These are phyloP conservation scores for Brachyalestes nurse DNA, from an alignment of 2,797 vertebrate genomes.

Conservation along the genomic window DNA sequence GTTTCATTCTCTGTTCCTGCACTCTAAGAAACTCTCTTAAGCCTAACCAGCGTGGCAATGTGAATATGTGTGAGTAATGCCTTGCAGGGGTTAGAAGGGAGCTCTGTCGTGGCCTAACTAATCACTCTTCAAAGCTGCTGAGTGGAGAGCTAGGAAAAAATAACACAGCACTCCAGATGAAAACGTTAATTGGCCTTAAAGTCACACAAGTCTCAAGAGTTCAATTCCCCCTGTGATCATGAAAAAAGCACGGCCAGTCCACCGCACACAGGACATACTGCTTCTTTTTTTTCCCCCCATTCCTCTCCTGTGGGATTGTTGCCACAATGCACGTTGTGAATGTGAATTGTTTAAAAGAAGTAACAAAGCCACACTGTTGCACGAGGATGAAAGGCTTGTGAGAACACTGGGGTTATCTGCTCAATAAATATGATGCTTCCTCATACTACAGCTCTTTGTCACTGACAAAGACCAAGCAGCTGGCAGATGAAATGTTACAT, in stretches of 20 bases:
- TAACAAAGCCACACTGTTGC: slow-evolving; percentile 80
- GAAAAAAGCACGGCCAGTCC: slow-evolving; percentile 23
- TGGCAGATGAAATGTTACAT: slow-evolving; percentile 83
- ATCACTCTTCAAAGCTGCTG: slow-evolving; percentile 77
- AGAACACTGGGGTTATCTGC: slow-evolving; percentile 77
- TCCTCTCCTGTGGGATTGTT: slow-evolving; percentile 45
- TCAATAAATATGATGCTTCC: slow-evolving; percentile 84
- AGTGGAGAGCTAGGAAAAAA: slow-evolving; percentile 67
- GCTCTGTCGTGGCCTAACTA: slow-evolving; percentile 75
- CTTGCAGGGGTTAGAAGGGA: slow-evolving; percentile 69
- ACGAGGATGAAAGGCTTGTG: slow-evolving; percentile 69
- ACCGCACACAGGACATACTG: slow-evolving; percentile 36
- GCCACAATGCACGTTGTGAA: slow-evolving; percentile 46
- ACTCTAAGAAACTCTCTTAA: slow-evolving; percentile 32
- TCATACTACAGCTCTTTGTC: slow-evolving; percentile 83
- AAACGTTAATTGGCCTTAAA: slow-evolving; percentile 69
- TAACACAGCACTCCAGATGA: slow-evolving; percentile 68
- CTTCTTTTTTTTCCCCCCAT: slow-evolving; percentile 15
- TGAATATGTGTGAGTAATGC: slow-evolving; percentile 74
- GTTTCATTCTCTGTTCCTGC: slow-evolving; percentile 7
- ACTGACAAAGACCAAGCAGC: slow-evolving; percentile 84
- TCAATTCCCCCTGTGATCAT: slow-evolving; percentile 21
- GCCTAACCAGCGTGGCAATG: slow-evolving; percentile 49
- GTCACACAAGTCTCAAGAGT: slow-evolving; percentile 58
- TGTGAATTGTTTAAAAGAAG: slow-evolving; percentile 72